These are phyloP conservation scores for Spea hammondii DNA, from an alignment of 2,797 vertebrate species.

Conservation along the genomic window DNA sequence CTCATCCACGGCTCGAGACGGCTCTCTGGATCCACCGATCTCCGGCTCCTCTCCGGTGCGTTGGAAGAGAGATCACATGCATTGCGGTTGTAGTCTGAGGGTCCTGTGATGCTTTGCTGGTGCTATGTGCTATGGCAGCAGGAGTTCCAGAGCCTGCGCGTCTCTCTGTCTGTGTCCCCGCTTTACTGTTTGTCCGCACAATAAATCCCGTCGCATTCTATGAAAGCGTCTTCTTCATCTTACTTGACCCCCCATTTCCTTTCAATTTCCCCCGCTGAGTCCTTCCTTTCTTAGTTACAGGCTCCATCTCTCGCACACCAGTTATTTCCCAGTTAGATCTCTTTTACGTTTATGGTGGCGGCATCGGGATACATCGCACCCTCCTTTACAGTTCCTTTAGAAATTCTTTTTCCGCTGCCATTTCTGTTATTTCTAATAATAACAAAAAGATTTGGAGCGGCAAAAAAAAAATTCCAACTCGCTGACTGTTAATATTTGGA, in stretches of 20 bases:
- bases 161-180: background rate
- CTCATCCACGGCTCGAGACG: too few relatives aligned
- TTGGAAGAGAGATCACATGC: too few relatives aligned
- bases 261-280: background rate
- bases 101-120: too few relatives aligned
- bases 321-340: slow-evolving; percentile 1
- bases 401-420: background rate
- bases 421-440: background rate
- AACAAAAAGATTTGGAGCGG: background rate
- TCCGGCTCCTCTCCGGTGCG: too few relatives aligned
- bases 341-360: slow-evolving; percentile 6
- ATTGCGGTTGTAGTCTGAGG: too few relatives aligned
- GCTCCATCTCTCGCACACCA: slow-evolving; percentile 8
- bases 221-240: background rate
- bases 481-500: background rate
- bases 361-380: background rate
- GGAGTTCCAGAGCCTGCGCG: background rate
- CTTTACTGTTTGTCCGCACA: slow-evolving; percentile 46
- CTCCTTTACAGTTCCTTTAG: background rate
- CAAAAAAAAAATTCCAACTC: background rate
- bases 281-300: slow-evolving; percentile 19
- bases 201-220: slow-evolving; percentile 20
- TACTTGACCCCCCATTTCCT: background rate
- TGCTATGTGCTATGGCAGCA: too few relatives aligned
- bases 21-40: too few relatives aligned